Conservation (phyloP, 2,888 invertebrate species). For the Bugula neritina region DNA sequence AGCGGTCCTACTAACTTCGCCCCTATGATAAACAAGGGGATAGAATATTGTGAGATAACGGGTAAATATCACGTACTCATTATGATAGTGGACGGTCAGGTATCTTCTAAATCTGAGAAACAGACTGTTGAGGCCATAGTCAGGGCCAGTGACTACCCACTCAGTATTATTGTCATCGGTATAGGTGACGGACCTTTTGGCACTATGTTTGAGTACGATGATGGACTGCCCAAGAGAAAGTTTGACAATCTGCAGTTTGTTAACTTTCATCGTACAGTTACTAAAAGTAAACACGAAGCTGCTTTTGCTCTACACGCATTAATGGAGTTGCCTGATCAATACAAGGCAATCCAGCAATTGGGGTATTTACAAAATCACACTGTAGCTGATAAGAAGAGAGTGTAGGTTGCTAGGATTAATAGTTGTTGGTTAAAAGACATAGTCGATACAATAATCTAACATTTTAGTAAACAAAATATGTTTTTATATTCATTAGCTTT, state of each 20-base stretch:
- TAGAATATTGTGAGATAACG: conserved; percentile 52
- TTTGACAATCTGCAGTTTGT: conserved; percentile 58
- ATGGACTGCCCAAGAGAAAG: conserved; percentile 54
- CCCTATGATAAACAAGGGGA: conserved; percentile 55
- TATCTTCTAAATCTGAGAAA: conserved; percentile 39
- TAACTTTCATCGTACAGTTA: conserved; percentile 44
- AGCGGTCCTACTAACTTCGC: conserved; percentile 58
- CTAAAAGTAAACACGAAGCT: conserved; percentile 38
- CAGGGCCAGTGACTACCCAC: conserved; percentile 48
- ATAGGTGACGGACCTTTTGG: conserved; percentile 54
- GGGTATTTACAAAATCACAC: conserved; percentile 37
- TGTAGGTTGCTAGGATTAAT: too few species aligned
- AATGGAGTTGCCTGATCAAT: conserved; percentile 51
- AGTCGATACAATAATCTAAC: too few species aligned
- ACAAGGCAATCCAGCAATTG: conserved; percentile 41
- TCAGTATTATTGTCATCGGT: conserved; percentile 51
- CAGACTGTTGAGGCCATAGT: conserved; percentile 49
- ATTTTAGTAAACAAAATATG: too few species aligned
- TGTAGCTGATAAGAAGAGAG: neutral
- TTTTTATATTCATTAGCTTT: too few species aligned
- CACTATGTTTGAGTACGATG: conserved; percentile 52
- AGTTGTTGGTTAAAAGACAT: too few species aligned
- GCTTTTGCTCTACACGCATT: conserved; percentile 50
- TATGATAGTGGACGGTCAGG: conserved; percentile 57
- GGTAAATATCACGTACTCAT: conserved; percentile 51